Evolutionary conservation across 2,797 vertebrate genomes (phyloP), one percentile per base, ranked within the genome.

Genomic region (Neostethus bicornis): DNA sequence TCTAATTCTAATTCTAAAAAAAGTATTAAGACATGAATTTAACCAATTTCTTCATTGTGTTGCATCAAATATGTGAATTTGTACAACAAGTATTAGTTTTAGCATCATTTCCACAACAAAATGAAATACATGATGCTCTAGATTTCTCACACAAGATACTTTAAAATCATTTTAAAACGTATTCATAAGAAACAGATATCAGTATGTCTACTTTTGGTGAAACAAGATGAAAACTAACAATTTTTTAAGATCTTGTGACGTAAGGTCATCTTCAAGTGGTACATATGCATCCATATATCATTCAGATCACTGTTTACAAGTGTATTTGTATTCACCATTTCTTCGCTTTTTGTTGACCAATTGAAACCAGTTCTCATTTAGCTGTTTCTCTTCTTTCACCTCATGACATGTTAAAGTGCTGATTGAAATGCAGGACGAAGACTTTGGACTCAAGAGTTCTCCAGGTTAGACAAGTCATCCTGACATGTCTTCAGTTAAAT

Each of bases 371-470:
- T 73, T 80, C 80, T 90, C 81, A 89, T 85, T n/a, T 80, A 75
- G 86, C 67, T 88, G 63, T 85, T 85, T 88, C 86, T 84, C 84
- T 87, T 84, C 84, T 83, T 87, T 80, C 70, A 58, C 80, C 83
- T 86, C 86, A 87, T 84, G 84, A 84, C 83, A 84, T 84, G 85
- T 86, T 89, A 84, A 92, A 92, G 91, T 91, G 87, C 84, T 90
- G 88, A 90, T 91, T 91, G 89, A 93, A 90, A 90, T 92, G 88
- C 89, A 91, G 86, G 86, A 92, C 0, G 85, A 90, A 89, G 90
- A 91, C 86, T 75, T 87, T 81, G 81, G 86, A 88, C 70, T 79
- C 89, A 92, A 86, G 90, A 75, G 81, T 74, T 87, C 90, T 75
- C 85, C 90, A 92, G 91, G 89, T 92, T 89, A 92, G 91, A 88